Evolutionary conservation across 2,888 invertebrate genomes (phyloP), one percentile per base, ranked within the genome.

Genomic region (Ceramica pisi): DNA sequence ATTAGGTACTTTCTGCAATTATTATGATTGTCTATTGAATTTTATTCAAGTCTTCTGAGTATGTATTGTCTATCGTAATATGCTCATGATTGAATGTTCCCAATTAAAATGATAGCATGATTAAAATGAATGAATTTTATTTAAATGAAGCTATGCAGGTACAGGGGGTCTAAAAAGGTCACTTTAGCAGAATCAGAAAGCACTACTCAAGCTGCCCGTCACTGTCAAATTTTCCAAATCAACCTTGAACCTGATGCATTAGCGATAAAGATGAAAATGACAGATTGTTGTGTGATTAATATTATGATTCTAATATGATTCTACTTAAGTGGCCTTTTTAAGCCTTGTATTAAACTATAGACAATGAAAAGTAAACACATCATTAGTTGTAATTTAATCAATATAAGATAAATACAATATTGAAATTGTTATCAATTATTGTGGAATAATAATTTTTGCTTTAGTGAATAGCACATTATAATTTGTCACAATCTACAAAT

Each of bases 61-160:
- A 51, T 14, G 26, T 71, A 38, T 71, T 46, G 50, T 1, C 31
- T n/a, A 14, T 63, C 1, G 7, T 14, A 46, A 51, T 23, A 62
- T 23, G 19, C 16, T 50, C 19, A 48, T 21, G 8, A 35, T 57
- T 66, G 4, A 21, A 50, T 56, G 23, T 61, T 53, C 10, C 26
- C 16, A 48, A 44, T 70, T 48, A 55, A 89, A 88, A 87, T 85
- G 89, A 88, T 75, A 78, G 75, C 57, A 59, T 38, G 50, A 62
- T 31, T 69, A 63, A 75, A 78, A 75, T 63, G 26, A 71, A 66
- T 44, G 0, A 69, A 69, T 65, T 78, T 62, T 35, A 68, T 59
- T 55, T 59, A 64, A 55, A 59, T 6, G 55, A n/a, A 21, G 31
- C 41, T 31, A 31, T 23, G 19, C 16, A 14, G 4, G 4, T 44